Evolutionary conservation across 2,797 vertebrate genomes (phyloP), one percentile per base, ranked within the genome.

Genomic region (Chelidonichthys spinosus): DNA sequence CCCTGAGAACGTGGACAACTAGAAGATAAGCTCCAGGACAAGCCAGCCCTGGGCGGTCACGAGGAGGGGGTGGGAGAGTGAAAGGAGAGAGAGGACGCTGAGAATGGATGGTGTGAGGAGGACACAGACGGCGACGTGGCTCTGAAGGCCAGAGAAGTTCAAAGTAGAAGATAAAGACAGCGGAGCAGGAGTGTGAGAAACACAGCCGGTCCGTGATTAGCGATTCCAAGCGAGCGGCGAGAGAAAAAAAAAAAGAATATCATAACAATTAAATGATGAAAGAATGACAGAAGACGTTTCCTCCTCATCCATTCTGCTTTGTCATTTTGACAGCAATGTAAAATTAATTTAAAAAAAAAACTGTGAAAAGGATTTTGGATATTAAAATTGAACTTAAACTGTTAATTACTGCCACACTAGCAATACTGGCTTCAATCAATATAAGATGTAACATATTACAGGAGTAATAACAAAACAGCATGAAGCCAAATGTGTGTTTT

Each of bases 1-100:
- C 42, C 74, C 62, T 52, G 79, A 54, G 32, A 84, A 84, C 83
- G 90, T 76, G 75, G 85, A 81, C 81, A 75, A 87, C 61, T 75
- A 73, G 82, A 72, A 87, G 91, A 93, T 92, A 94, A 94, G 89
- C 78, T 83, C 52, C 65, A 67, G 77, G 79, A 87, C 40, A 72
- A 79, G 85, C 67, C 55, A 58, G 73, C 81, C 80, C 87, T 75
- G 63, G 72, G 82, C 82, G 73, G 78, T 82, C 75, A 83, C 49
- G 52, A 53, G 67, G 55, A 72, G 83, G 78, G 74, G 78, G 77
- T 36, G 59, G 62, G 50, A 33, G 50, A 62, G 66, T 55, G 46
- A 75, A 49, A 56, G 60, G 50, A 42, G 36, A 54, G 62, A 53
- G 55, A 69, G 9, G 74, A 80, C 64, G 69, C 59, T 81, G 73